Evolutionary conservation across 2,888 invertebrate species (phyloP), one percentile per base, ranked within the genome.

Genomic region (Euproctis similis): DNA sequence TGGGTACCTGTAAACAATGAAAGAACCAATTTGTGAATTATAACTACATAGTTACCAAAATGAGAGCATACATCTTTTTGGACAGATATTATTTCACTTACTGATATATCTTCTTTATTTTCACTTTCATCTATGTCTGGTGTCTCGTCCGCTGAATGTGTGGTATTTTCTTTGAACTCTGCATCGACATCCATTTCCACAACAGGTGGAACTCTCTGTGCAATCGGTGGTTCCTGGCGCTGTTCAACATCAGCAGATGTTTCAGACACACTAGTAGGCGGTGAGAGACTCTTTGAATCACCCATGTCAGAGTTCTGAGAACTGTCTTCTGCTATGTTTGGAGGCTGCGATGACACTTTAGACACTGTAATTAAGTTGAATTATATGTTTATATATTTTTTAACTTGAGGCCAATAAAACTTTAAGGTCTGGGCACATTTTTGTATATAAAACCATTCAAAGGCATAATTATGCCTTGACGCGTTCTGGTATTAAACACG

Each of bases 251-350:
- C 72, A 0, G 56, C 59, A 0, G 72, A 74, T 1, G 62, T 49
- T 32, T 82, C 81, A 0, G 77, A 72, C 10, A 67, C 49, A 27
- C 73, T 76, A 0, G 70, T 73, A 1, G 66, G 74, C 0, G 80
- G 81, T 0, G 78, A 80, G 0, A 70, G 35, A 32, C 75, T 78
- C 32, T 81, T 82, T 0, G 63, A 56, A 11, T 80, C 77, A 1
- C 58, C 65, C 50, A 72, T 53, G 27, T 81, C 81, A 0, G 76
- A 80, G 37, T 73, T 76, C 28, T 75, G 80, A 1, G 81, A 81
- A 37, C 66, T 80, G 1, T 82, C 82, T 26, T 78, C 76, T 0
- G 63, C 66, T 3, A 58, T 67, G 24, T 58, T 70, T 1, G 73
- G 73, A 0, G 73, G 70, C 5, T 62, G 68, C 1, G 58, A 11